phyloP scores from a whole-genome alignment of 2,797 vertebrate genomes.

The Poeciliopsis gracilis region DNA sequence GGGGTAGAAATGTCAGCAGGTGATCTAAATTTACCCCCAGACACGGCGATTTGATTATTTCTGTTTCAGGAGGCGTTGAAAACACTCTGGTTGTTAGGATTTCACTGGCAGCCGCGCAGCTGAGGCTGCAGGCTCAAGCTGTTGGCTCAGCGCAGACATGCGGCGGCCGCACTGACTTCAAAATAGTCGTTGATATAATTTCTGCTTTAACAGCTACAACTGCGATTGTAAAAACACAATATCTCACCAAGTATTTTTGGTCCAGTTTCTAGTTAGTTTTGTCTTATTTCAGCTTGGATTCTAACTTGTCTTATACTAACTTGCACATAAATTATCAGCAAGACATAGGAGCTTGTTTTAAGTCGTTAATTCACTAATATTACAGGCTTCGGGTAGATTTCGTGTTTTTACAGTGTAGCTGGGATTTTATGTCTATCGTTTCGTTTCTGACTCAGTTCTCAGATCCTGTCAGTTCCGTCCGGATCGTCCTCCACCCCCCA shows the following conservation, averaged over 20 bases:
- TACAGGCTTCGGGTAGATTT: too few species aligned
- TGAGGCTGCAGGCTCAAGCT: conserved; percentile 25
- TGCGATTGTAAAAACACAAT: neutral
- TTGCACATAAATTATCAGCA: too few species aligned
- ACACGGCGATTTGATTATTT: conserved; percentile 55
- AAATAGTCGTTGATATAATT: neutral
- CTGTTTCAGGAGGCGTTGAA: conserved; percentile 48
- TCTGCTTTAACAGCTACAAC: neutral
- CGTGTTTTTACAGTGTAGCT: neutral
- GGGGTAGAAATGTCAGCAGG: conserved; percentile 10
- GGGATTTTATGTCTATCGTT: neutral
- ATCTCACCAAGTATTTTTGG: too few species aligned
- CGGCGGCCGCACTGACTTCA: conserved; percentile 10
- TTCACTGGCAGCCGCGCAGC: conserved; percentile 50
- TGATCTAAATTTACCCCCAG: conserved; percentile 51
- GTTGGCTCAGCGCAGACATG: neutral
- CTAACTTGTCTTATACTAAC: too few species aligned
- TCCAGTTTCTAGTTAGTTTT: too few species aligned
- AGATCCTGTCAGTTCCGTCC: conserved; percentile 83
- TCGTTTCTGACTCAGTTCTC: conserved; percentile 81
- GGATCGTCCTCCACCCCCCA: conserved; percentile 71
- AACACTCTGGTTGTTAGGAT: conserved; percentile 30
- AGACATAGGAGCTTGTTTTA: too few species aligned
- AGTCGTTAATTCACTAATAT: too few species aligned
- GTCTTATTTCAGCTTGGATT: too few species aligned